phyloP scores from a whole-genome alignment of 2,797 vertebrate species.

The Oryzias dopingdopingensis region DNA sequence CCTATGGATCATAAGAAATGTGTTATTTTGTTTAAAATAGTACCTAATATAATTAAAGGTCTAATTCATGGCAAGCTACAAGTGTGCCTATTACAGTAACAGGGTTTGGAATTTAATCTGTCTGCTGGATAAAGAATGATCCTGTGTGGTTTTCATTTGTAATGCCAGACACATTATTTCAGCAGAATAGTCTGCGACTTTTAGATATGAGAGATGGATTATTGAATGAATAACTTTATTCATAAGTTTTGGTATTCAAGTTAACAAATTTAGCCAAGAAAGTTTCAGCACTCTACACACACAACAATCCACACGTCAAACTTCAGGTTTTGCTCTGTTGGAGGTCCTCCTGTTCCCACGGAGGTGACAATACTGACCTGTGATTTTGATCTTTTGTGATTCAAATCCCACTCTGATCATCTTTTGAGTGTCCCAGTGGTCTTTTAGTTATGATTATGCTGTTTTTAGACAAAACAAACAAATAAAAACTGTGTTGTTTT shows the following conservation, averaged over 20 bases:
- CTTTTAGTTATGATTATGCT: no score
- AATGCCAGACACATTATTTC: constrained; percentile 93
- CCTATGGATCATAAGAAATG: constrained; percentile 95
- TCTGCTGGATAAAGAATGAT: constrained; percentile 93
- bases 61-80: constrained; percentile 99
- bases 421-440: no score
- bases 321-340: constrained; percentile 34
- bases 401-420: no score
- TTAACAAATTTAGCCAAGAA: constrained; percentile 73
- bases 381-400: background rate
- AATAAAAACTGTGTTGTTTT: no score
- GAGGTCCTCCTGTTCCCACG: constrained; percentile 28
- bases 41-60: constrained; percentile 98
- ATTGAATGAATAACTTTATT: constrained; percentile 84
- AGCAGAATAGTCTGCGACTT: constrained; percentile 89
- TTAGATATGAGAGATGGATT: constrained; percentile 94
- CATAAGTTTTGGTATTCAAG: constrained; percentile 84
- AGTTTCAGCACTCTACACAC: constrained; percentile 58
- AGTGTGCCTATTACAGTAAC: constrained; percentile 97
- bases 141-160: constrained; percentile 94
- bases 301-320: constrained; percentile 16
- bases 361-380: constrained; percentile 33
- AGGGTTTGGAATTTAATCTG: constrained; percentile 96
- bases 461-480: no score
- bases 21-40: constrained; percentile 99